Conservation (phyloP, 1,140 invertebrate genomes). For the Bacillus rossius region DNA sequence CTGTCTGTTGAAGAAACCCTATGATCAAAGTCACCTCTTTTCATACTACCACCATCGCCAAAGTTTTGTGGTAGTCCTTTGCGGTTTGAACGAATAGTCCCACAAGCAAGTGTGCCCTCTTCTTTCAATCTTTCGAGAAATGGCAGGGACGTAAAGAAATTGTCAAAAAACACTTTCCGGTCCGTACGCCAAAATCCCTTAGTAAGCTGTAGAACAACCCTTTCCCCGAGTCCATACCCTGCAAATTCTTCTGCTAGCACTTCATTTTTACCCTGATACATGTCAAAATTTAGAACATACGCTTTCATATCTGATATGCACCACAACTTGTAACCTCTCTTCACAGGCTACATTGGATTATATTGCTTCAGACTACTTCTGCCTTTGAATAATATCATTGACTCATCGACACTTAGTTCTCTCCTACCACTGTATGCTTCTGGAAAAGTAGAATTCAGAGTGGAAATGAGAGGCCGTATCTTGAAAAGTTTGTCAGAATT, state of each 20-base stretch:
- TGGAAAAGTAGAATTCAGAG: constrained; percentile 11
- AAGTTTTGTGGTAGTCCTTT: constrained; percentile 8
- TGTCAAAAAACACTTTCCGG: constrained; percentile 10
- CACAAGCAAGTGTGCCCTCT: constrained; percentile 10
- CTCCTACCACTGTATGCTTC: constrained; percentile 12
- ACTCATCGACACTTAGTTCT: constrained; percentile 17
- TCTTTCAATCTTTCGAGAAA: constrained; percentile 13
- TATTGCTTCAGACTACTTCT: constrained; percentile 16
- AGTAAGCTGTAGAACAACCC: constrained; percentile 9
- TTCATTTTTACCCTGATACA: constrained; percentile 22
- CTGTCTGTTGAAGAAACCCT: constrained; percentile 3
- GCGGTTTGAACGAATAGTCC: no score
- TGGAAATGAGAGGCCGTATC: constrained; percentile 12
- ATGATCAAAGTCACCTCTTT: constrained; percentile 14
- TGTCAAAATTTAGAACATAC: constrained; percentile 17
- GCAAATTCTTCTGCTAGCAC: constrained; percentile 3
- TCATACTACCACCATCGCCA: neutral
- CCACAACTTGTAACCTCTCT: constrained; percentile 20
- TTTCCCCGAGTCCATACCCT: constrained; percentile 6
- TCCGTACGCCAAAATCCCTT: constrained; percentile 12
- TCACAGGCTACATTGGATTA: constrained; percentile 15
- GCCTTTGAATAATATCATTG: constrained; percentile 20
- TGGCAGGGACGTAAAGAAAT: constrained; percentile 14
- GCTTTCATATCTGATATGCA: constrained; percentile 13
- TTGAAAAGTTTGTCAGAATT: constrained; percentile 19